Evolutionary conservation across 2,113 vertebrate species (phyloP), one percentile per base, ranked within the genome.

Genomic region (Mus spicilegus): DNA sequence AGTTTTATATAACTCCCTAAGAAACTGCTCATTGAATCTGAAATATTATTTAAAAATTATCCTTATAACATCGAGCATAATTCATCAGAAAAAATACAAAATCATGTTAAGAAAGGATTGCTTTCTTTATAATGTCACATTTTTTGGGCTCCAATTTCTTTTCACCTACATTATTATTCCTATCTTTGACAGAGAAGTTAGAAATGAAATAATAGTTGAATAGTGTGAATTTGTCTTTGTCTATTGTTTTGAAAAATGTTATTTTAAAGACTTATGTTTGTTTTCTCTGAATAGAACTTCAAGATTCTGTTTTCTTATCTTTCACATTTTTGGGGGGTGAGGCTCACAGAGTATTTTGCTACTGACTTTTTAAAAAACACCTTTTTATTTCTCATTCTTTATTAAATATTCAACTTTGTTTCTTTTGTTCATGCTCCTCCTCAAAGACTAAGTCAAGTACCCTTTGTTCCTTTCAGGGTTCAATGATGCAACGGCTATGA

Each of bases 121-220:
- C 42, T 97, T 94, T 96, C 54, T 87, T 75, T 92, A 90, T 7
- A 94, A 65, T 87, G 33, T 97, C 75, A 93, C 7, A 93, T 67
- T 91, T 96, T 42, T 88, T 94, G 67, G 39, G 24, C 58, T 94
- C 90, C 89, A 89, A 0, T 96, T 93, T 97, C 42, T 30, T 97
- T 42, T 91, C 70, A 93, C 61, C 33, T 92, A 84, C 54, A 82
- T 95, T 96, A 94, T 84, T 93, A 95, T 94, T 96, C 42, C 73
- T 92, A 61, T 75, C n/a, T 78, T 95, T 95, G 67, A 95, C 72
- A 95, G 90, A 95, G 39, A 96, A 95, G 51, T 95, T 93, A 76
- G 54, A 94, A 96, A 94, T 95, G 90, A 96, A 97, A 91, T 95
- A 96, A 85, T 95, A 90, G n/a, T 89, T 92, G 58, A 90, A 58